Evolutionary conservation across 2,797 vertebrate species (phyloP).

Genomic region (Erpetoichthys calabaricus): DNA sequence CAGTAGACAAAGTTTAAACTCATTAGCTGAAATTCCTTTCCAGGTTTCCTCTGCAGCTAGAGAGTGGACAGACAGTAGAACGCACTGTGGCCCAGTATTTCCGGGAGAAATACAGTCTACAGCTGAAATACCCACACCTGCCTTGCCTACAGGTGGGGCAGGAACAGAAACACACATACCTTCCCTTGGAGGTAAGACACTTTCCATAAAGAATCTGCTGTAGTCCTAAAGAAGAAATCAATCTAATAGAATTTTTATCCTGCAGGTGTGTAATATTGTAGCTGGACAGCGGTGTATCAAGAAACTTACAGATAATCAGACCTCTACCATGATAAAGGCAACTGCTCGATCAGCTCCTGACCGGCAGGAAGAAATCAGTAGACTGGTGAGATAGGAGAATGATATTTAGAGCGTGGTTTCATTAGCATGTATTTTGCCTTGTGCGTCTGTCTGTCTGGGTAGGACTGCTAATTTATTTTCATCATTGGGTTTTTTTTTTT

Average conservation of each 20-base stretch:
- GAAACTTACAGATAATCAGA: constrained; percentile 98
- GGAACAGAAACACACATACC: constrained; percentile 97
- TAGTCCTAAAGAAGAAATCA: not conserved
- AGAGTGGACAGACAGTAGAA: constrained; percentile 95
- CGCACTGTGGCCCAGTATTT: constrained; percentile 98
- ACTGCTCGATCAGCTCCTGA: constrained; percentile 92
- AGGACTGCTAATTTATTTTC: no score
- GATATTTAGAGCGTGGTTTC: not conserved
- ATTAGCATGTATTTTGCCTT: no score
- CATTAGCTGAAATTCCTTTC: not conserved
- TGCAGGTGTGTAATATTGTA: constrained; percentile 93
- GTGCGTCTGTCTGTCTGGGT: no score
- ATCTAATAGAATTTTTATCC: not conserved
- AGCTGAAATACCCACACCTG: constrained; percentile 94
- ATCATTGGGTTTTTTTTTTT: not conserved
- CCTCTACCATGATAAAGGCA: constrained; percentile 97
- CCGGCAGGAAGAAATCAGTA: constrained; percentile 92
- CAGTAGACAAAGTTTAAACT: no score
- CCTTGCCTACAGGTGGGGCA: constrained; percentile 98
- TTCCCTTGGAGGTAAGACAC: constrained; percentile 85
- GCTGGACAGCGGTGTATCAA: constrained; percentile 95
- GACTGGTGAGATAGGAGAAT: constrained; percentile 64
- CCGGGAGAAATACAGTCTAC: constrained; percentile 95
- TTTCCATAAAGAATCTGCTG: fast-evolving
- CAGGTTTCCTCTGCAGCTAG: constrained; percentile 93